Evolutionary conservation across 2,888 invertebrate genomes (phyloP), one percentile per base, ranked within the genome.

Genomic region (Fragum sueziense): DNA sequence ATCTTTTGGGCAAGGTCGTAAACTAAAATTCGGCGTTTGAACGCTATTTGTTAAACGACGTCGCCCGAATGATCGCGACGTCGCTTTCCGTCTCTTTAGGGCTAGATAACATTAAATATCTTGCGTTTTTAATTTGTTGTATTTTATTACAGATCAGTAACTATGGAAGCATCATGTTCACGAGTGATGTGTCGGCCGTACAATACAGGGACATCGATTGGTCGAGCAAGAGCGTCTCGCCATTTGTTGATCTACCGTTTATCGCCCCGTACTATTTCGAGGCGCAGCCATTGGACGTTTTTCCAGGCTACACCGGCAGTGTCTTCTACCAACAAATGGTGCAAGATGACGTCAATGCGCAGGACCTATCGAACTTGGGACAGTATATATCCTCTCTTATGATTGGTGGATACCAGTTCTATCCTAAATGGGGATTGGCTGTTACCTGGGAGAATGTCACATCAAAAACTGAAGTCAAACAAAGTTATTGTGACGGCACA

Each of bases 401-500:
- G 29, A 97, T 92, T 20, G 98, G 99, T 0, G 96, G 98, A 0
- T 96, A 97, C 59, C 96, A 96, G 1, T 99, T 99, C 94, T 95
- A 96, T 86, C 98, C 99, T 0, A 97, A 98, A 91, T 98, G 98
- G 91, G 97, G 96, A 2, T 94, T 97, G 77, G 96, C 98, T 80
- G 95, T 97, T 74, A 99, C 99, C 0, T 99, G 99, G 99, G 97
- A 97, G 93, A 98, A 99, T 93, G 96, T 98, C 94, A 97, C 97
- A 0, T 73, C 80, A 0, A 14, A 33, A n/a, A 22, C 25, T 14
- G 31, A 47, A 7, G 31, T 62, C 1, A 54, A 54, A 17, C 7
- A 29, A 34, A 62, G 62, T 14, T 22, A 17, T 6, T 76, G 79
- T 57, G 47, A 47, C 20, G 67, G 67, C 14, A 67, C 47, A 41